Evolutionary conservation across 2,888 invertebrate species (phyloP).

Genomic region (Coleophora deauratella): DNA sequence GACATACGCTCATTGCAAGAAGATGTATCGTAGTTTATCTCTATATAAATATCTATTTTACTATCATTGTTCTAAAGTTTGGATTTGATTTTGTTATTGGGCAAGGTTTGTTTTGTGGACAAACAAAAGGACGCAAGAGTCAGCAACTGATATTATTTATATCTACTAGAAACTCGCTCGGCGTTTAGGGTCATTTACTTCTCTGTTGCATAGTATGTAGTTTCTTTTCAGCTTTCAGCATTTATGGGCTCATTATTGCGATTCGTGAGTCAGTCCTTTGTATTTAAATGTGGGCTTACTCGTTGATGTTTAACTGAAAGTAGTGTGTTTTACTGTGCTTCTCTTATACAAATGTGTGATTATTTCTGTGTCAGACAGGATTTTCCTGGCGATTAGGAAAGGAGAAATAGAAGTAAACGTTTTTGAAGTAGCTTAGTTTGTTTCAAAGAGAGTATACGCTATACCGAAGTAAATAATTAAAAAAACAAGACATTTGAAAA

Average conservation of each 20-base stretch:
- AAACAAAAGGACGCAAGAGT: slow-evolving; percentile 33
- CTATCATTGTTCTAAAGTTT: slow-evolving; percentile 23
- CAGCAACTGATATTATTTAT: slow-evolving; percentile 57
- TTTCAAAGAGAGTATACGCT: too few relatives aligned
- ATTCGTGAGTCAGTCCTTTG: slow-evolving; percentile 14
- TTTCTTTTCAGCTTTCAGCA: slow-evolving; percentile 41
- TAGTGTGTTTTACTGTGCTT: slow-evolving; percentile 1
- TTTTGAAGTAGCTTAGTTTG: too few relatives aligned
- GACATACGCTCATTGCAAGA: slow-evolving; percentile 33
- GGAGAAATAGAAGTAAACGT: too few relatives aligned
- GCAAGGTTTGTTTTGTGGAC: slow-evolving; percentile 19
- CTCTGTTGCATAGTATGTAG: slow-evolving; percentile 32
- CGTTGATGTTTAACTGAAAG: neutral
- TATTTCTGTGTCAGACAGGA: neutral
- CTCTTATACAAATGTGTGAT: neutral
- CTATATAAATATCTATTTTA: slow-evolving; percentile 30
- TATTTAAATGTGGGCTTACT: slow-evolving; percentile 8
- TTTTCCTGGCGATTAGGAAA: too few relatives aligned
- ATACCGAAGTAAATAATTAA: too few relatives aligned
- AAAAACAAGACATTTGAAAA: too few relatives aligned
- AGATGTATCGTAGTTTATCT: slow-evolving; percentile 22
- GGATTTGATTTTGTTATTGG: slow-evolving; percentile 14
- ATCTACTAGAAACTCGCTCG: slow-evolving; percentile 48
- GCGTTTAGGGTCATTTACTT: slow-evolving; percentile 61
- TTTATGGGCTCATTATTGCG: slow-evolving; percentile 23